phyloP scores from a whole-genome alignment of 1,140 invertebrate genomes.

The Myzus persicae region DNA sequence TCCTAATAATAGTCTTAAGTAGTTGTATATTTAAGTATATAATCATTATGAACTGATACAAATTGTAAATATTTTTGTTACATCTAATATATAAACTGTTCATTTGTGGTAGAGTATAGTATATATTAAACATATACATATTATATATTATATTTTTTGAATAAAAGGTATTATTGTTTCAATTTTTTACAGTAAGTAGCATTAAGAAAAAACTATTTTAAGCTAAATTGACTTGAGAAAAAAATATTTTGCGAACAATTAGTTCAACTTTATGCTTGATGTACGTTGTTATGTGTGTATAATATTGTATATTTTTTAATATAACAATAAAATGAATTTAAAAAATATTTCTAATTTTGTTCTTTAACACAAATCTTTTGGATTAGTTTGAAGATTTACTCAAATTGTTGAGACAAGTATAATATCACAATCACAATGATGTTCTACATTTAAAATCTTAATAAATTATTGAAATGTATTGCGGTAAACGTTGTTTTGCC shows the following conservation, averaged over 20 bases:
- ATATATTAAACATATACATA: neutral
- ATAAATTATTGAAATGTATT: neutral
- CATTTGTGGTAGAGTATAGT: slow-evolving; percentile 12
- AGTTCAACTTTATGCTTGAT: slow-evolving; percentile 4
- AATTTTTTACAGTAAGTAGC: neutral
- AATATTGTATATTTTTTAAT: slow-evolving; percentile 39
- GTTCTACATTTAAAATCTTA: neutral
- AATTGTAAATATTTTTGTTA: slow-evolving; percentile 19
- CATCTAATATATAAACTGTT: neutral
- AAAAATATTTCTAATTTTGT: slow-evolving; percentile 2
- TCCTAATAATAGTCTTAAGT: neutral
- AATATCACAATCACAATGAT: neutral
- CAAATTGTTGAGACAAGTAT: neutral
- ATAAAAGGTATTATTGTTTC: neutral
- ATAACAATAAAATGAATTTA: slow-evolving; percentile 14
- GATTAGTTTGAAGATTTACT: neutral
- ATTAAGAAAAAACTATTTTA: neutral
- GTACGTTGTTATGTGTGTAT: slow-evolving; percentile 15
- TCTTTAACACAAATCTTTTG: neutral
- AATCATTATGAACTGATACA: neutral
- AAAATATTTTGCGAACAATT: neutral
- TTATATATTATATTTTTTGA: slow-evolving; percentile 1
- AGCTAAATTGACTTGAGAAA: neutral
- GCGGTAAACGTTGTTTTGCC: too few relatives aligned
- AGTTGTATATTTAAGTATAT: neutral